These are phyloP conservation scores for Lissonota sp. DNA, from an alignment of 2,888 invertebrate species.

Conservation along the genomic window DNA sequence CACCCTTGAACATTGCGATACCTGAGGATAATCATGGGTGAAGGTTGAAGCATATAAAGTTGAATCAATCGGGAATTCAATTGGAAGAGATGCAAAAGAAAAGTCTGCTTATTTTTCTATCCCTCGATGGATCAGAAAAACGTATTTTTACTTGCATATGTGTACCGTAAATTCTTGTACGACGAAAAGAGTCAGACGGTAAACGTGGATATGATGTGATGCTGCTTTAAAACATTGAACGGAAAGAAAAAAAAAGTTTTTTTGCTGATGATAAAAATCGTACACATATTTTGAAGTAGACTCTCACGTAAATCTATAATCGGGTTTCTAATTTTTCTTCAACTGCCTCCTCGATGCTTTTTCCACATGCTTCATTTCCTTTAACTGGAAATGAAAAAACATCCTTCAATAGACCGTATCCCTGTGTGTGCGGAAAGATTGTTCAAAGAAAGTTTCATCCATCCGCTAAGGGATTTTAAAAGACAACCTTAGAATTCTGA, in stretches of 20 bases:
- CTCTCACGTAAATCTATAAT: not conserved
- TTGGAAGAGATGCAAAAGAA: not conserved
- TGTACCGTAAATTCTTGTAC: too few relatives aligned
- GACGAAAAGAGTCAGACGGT: too few relatives aligned
- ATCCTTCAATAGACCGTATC: not conserved
- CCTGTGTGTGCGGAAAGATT: not conserved
- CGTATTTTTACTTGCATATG: too few relatives aligned
- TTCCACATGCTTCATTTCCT: conserved; percentile 10
- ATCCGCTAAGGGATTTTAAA: not conserved
- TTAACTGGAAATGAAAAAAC: conserved; percentile 18
- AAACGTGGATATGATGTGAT: too few relatives aligned
- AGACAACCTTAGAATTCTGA: too few relatives aligned
- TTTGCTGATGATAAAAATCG: conserved; percentile 21
- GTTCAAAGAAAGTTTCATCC: not conserved
- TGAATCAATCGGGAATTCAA: conserved; percentile 63
- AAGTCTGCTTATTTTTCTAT: not conserved
- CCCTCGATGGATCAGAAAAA: too few relatives aligned
- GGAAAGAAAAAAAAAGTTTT: not conserved
- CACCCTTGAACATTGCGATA: conserved; percentile 5
- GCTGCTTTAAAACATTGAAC: not conserved
- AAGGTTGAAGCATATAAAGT: conserved; percentile 39
- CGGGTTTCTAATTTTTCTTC: not conserved
- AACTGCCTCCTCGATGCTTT: conserved; percentile 14
- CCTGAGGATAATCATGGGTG: conserved; percentile 13
- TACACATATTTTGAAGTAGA: conserved; percentile 6